Percentiles rank a stretch among this genome's conserved stretches.
Conservation (phyloP, 2,888 invertebrate genomes). For the Tachystola acroxantha region DNA sequence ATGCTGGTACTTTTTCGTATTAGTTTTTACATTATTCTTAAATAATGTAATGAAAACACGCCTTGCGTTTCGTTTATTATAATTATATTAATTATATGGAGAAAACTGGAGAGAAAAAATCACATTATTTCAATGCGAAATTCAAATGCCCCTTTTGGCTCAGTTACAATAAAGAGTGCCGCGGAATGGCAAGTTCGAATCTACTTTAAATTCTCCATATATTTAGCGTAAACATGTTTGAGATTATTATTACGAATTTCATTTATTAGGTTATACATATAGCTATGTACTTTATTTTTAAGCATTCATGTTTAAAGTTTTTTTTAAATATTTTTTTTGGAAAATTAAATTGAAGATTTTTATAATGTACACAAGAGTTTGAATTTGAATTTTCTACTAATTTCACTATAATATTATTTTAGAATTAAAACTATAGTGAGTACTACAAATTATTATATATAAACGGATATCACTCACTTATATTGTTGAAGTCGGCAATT, state of each 20-base stretch:
- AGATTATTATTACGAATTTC: constrained; percentile 37
- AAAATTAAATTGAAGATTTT: constrained; percentile 14
- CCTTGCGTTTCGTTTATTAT: too few relatives aligned
- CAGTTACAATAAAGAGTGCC: too few relatives aligned
- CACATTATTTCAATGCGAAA: too few relatives aligned
- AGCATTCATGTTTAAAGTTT: constrained; percentile 1
- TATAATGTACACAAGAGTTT: constrained; percentile 22
- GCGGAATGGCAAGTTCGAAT: not conserved
- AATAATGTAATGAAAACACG: too few relatives aligned
- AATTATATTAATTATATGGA: too few relatives aligned
- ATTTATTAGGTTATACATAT: constrained; percentile 17
- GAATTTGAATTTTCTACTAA: constrained; percentile 16
- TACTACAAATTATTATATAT: too few relatives aligned
- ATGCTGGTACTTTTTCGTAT: constrained; percentile 3
- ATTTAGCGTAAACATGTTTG: constrained; percentile 17
- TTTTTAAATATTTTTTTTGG: constrained; percentile 9
- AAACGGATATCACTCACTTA: too few relatives aligned
- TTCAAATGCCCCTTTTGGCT: too few relatives aligned
- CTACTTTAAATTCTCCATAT: not conserved
- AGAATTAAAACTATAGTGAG: too few relatives aligned
- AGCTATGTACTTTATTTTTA: constrained; percentile 6
- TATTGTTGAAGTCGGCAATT: too few relatives aligned
- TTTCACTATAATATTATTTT: too few relatives aligned
- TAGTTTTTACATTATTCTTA: constrained; percentile 12
- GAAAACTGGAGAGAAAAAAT: too few relatives aligned